Base-by-base conservation (phyloP, 35 echinoderm and acorn worm genomes). In the Apostichopus californicus region DNA sequence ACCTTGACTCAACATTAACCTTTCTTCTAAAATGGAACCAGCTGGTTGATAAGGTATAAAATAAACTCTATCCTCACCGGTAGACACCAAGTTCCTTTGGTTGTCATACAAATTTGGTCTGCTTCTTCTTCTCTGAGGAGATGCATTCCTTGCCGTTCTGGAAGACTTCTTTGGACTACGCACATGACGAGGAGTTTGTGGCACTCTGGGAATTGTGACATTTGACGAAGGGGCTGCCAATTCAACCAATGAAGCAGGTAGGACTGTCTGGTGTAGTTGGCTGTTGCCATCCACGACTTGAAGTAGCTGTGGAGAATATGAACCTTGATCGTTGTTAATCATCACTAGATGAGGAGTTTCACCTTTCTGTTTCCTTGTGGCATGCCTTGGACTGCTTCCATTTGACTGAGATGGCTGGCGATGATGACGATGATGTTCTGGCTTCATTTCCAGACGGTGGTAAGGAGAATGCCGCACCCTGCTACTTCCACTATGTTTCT, bases 11-110 rank as follows among this genome's bases (percentile, higher is more conserved):
- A 21, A 85, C 23, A 24, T 85, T 7, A 85, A 58, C 57, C 81
- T 56, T 14, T 83, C 80, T 14, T 83, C 34, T 55, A 83, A 53
- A 5, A 83, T 83, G 46, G 80, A 83, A 15, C 80, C 80, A 85
- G 28, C 71, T 61, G 58, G 58, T 75, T 75, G 71, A 75, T 75
- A 75, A 75, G 71, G 71, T 75, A 75, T 18, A 75, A 75, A 75
- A 7, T 75, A 7, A n/a, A 75, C n/a, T 75, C 13, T 18, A 18
- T 75, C 71, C 71, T 75, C 7, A 14, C 71, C 7, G n/a, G 71
- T 7, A 20, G 71, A 14, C 71, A 75, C 21, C 6, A 18, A 7
- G 71, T 75, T 75, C n/a, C 71, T 75, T 75, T 75, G 71, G 71
- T 46, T 46, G n/a, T 75, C 71, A 75, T 75, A 18, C 15, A 75